Percentiles rank a stretch among this genome's conserved stretches.
Conservation (phyloP, 92 coral and sea anemone species). For the Paramuricea clavata region DNA sequence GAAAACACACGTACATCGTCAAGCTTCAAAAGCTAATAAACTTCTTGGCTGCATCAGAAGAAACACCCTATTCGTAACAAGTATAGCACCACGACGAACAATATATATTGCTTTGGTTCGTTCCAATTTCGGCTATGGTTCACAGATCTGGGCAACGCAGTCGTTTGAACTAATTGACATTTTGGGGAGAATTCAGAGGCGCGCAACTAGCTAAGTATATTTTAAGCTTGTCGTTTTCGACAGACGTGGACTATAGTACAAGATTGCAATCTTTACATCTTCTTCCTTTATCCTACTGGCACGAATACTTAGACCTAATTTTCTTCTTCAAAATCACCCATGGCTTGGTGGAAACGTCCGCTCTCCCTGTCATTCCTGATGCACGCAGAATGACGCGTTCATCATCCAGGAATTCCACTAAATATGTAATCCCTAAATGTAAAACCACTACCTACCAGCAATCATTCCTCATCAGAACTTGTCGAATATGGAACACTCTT, state of each 20-base stretch:
- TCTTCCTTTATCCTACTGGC: conserved; percentile 51
- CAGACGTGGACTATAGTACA: neutral
- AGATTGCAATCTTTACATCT: neutral
- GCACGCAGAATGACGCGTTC: conserved; percentile 50
- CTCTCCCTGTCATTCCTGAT: conserved; percentile 45
- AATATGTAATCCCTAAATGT: conserved; percentile 34
- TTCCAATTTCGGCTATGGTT: neutral
- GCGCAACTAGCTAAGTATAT: conserved; percentile 27
- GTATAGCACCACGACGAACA: neutral
- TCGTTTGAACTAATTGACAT: neutral
- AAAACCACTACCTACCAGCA: conserved; percentile 42
- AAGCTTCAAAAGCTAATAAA: conserved; percentile 41
- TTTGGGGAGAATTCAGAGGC: conserved; percentile 19
- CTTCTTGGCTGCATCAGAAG: too few relatives aligned
- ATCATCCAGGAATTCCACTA: conserved; percentile 36
- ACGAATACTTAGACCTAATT: conserved; percentile 48
- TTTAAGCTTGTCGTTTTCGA: conserved; percentile 13
- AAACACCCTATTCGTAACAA: neutral
- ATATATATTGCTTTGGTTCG: neutral
- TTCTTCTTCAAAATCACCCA: conserved; percentile 58
- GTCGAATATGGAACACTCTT: conserved; percentile 53
- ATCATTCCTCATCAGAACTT: conserved; percentile 36
- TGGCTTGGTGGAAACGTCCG: conserved; percentile 47
- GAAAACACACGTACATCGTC: conserved; percentile 34
- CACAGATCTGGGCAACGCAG: neutral